Evolutionary conservation across 37 sponge, comb jelly and placozoan species (phyloP).

Genomic region (Eunapius fragilis): DNA sequence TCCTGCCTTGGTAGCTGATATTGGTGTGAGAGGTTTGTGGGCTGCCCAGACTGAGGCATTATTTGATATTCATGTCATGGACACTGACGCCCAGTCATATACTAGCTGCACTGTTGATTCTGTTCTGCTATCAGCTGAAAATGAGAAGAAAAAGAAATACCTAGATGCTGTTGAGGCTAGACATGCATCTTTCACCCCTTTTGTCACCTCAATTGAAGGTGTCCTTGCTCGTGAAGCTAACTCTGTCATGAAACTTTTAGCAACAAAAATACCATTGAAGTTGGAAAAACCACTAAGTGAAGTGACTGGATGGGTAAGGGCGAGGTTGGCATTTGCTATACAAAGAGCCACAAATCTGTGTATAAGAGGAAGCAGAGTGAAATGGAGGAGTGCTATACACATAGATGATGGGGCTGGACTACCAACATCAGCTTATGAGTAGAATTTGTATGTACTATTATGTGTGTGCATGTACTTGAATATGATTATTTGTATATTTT

Average conservation of each 20-base stretch:
- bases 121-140: conserved; percentile 20
- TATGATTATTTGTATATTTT: too few relatives aligned
- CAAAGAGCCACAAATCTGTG: conserved; percentile 24
- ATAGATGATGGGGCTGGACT: conserved; percentile 25
- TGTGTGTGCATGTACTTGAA: too few relatives aligned
- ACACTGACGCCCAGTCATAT: conserved; percentile 46
- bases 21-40: conserved; percentile 55
- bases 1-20: conserved; percentile 42
- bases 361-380: conserved; percentile 12
- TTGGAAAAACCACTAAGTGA: conserved; percentile 28
- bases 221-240: conserved; percentile 31
- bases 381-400: not conserved
- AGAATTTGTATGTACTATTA: too few relatives aligned
- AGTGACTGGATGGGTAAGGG: conserved; percentile 5
- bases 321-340: conserved; percentile 16
- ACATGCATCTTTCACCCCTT: conserved; percentile 44
- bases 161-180: not conserved
- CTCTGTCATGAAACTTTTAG: not conserved
- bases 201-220: conserved; percentile 45
- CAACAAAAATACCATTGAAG: conserved; percentile 3
- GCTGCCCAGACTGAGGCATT: conserved; percentile 47
- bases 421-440: too few relatives aligned
- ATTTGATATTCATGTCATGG: conserved; percentile 58
- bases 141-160: conserved; percentile 42
- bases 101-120: not conserved